Conservation (phyloP, 2,888 invertebrate species). For the Patella ulyssiponensis region DNA sequence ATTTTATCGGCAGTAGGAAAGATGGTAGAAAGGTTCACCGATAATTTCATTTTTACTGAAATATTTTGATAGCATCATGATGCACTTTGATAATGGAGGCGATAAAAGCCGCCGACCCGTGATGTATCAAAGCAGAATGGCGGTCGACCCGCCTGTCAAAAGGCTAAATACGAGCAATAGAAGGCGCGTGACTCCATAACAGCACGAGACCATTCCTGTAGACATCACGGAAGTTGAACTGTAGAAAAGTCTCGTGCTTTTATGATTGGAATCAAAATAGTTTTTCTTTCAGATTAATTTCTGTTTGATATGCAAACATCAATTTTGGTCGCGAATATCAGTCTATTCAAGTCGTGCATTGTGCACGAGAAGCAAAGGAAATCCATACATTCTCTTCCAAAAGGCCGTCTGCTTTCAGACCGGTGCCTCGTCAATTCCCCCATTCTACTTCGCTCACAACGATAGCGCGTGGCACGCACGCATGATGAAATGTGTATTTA, state of each 20-base stretch:
- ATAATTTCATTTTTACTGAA: no score
- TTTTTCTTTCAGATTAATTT: slow-evolving; percentile 13
- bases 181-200: slow-evolving; percentile 10
- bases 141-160: not conserved
- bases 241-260: slow-evolving; percentile 1
- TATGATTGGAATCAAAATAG: slow-evolving; percentile 9
- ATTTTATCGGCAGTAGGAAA: no score
- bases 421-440: no score
- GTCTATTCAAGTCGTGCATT: not conserved
- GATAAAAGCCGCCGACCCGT: not conserved
- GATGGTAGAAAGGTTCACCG: no score
- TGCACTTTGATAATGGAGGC: no score
- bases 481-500: slow-evolving; percentile 10
- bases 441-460: not conserved
- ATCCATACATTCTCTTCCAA: slow-evolving; percentile 1
- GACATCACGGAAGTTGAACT: slow-evolving; percentile 6
- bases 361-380: not conserved
- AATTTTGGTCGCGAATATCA: slow-evolving; percentile 7
- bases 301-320: slow-evolving; percentile 11
- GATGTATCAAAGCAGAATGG: slow-evolving; percentile 1
- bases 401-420: no score
- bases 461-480: slow-evolving; percentile 11
- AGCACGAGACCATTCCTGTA: not conserved
- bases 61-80: no score
- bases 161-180: not conserved